phyloP scores from a whole-genome alignment of 2,888 invertebrate genomes.

The Chaitophorus viminalis region DNA sequence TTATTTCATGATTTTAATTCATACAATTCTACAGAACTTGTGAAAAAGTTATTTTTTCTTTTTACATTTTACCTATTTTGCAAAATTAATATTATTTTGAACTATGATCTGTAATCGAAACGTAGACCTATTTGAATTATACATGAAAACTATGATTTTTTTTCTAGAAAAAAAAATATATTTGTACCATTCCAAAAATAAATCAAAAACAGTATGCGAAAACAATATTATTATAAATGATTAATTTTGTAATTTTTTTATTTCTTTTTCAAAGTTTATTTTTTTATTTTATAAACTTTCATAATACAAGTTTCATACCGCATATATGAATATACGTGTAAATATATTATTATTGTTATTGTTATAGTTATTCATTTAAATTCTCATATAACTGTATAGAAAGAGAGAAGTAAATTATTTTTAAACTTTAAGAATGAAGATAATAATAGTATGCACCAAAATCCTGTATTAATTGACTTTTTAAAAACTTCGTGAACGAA shows the following conservation, averaged over 20 bases:
- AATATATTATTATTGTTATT: not conserved
- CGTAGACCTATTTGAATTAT: no score
- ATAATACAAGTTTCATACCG: not conserved
- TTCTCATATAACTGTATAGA: not conserved
- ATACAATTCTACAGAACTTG: no score
- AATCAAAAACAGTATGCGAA: not conserved
- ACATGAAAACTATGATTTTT: not conserved
- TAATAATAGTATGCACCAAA: constrained; percentile 1
- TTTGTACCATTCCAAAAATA: not conserved
- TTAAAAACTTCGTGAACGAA: constrained; percentile 36
- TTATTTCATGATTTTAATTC: not conserved
- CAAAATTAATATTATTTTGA: no score
- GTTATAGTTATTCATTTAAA: constrained; percentile 3
- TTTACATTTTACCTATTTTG: no score
- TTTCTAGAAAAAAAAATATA: not conserved
- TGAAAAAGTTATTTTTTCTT: no score
- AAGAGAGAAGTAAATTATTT: constrained; percentile 5
- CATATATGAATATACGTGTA: not conserved
- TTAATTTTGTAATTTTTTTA: not conserved
- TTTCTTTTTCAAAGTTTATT: not conserved
- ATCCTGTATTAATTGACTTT: constrained; percentile 46
- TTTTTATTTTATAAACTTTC: not conserved
- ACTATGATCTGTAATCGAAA: not conserved
- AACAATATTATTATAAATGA: not conserved
- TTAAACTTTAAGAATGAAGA: not conserved